A percentile compares a stretch with the other conserved stretches of the same genome.
Evolutionary conservation across 2,797 vertebrate genomes (phyloP).

Genomic region (Centroberyx gerrardi): DNA sequence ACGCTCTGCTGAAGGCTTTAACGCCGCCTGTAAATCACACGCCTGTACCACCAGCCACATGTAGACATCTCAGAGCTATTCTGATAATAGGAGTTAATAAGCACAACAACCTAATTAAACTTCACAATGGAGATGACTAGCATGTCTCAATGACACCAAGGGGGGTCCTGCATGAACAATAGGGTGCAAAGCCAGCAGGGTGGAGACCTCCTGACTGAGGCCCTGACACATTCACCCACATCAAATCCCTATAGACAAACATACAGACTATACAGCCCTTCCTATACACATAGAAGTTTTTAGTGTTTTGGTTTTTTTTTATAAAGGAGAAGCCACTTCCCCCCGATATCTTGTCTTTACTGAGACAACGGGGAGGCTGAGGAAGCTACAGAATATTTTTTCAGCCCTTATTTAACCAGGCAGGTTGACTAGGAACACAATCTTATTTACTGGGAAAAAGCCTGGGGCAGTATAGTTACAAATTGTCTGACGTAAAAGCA

Average conservation of each 20-base stretch:
- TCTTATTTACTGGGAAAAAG: not conserved
- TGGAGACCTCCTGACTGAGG: conserved; percentile 77
- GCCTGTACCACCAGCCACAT: conserved; percentile 58
- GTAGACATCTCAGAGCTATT: conserved; percentile 65
- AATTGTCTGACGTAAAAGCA: not conserved
- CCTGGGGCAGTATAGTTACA: not conserved
- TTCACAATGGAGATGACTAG: conserved; percentile 77
- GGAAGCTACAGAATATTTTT: conserved; percentile 8
- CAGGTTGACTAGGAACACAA: not conserved
- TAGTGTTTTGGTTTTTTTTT: not conserved
- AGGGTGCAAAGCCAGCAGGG: conserved; percentile 62
- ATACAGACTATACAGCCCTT: conserved; percentile 26
- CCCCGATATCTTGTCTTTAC: conserved; percentile 40
- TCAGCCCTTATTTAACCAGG: conserved; percentile 5
- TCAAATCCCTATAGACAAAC: conserved; percentile 72
- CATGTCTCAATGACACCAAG: conserved; percentile 79
- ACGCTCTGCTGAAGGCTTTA: conserved; percentile 18
- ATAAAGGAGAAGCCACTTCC: conserved; percentile 1
- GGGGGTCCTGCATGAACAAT: conserved; percentile 75
- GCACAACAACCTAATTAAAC: conserved; percentile 81
- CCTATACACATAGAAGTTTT: conserved; percentile 41
- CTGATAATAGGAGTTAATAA: conserved; percentile 81
- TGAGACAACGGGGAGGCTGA: conserved; percentile 34
- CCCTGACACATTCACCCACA: conserved; percentile 76
- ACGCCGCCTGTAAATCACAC: conserved; percentile 36